phyloP scores from a whole-genome alignment of 2,888 invertebrate genomes.

The Catocala nupta region DNA sequence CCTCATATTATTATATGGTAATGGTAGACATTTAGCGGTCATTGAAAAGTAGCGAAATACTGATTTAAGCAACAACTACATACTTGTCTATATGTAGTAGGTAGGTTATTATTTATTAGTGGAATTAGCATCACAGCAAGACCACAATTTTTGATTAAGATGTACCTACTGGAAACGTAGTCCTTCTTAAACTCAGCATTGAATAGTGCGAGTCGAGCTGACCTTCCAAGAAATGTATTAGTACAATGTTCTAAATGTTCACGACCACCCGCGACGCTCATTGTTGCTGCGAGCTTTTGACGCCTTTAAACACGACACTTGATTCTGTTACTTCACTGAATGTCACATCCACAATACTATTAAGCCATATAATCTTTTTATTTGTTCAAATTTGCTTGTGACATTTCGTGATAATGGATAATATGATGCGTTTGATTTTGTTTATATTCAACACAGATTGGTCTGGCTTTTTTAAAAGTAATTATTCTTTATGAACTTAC shows the following conservation, averaged over 20 bases:
- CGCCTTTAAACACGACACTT: conserved; percentile 66
- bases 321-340: conserved; percentile 60
- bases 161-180: too few species aligned
- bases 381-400: conserved; percentile 45
- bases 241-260: conserved; percentile 62
- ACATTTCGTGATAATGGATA: conserved; percentile 30
- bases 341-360: conserved; percentile 60
- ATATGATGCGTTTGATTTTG: background rate
- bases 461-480: too few species aligned
- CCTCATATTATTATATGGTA: too few species aligned
- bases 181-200: background rate
- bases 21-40: too few species aligned
- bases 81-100: too few species aligned
- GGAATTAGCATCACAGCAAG: too few species aligned
- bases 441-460: background rate
- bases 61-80: too few species aligned
- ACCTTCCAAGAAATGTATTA: conserved; percentile 81
- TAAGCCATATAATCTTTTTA: conserved; percentile 58
- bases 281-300: conserved; percentile 62
- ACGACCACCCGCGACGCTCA: conserved; percentile 78
- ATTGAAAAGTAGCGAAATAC: too few species aligned
- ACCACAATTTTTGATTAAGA: too few species aligned
- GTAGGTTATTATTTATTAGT: too few species aligned
- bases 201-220: conserved; percentile 47
- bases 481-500: too few species aligned